Conservation (phyloP, 2,797 vertebrate species). For the Acanthis flammea region DNA sequence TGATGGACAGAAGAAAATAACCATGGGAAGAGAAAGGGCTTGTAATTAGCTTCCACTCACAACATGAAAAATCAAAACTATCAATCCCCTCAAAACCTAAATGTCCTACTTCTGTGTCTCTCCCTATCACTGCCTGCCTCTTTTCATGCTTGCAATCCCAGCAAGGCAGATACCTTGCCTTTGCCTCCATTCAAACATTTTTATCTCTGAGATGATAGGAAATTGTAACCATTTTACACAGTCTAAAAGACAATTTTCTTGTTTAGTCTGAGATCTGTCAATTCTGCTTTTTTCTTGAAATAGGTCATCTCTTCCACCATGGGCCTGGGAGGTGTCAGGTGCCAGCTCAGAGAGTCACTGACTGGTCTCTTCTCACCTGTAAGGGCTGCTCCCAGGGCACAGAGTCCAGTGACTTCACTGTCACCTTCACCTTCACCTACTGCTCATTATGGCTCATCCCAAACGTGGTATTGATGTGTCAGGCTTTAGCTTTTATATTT, state of each 20-base stretch:
- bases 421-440: accelerated
- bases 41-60: not conserved
- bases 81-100: not conserved
- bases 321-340: not conserved
- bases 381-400: not conserved
- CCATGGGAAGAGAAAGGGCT: not conserved
- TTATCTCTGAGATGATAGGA: not conserved
- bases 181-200: not conserved
- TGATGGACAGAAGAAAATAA: not conserved
- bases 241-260: not conserved
- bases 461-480: not conserved
- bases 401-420: not conserved
- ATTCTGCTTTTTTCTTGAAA: not conserved
- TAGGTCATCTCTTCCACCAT: not conserved
- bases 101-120: not conserved
- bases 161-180: not conserved
- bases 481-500: not conserved
- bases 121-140: not conserved
- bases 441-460: not conserved
- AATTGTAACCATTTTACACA: not conserved
- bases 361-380: not conserved
- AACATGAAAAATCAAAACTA: not conserved
- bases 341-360: not conserved
- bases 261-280: not conserved
- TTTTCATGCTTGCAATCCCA: not conserved